These are phyloP conservation scores for Perdita meconis DNA, from an alignment of 2,888 invertebrate genomes.

Conservation along the genomic window DNA sequence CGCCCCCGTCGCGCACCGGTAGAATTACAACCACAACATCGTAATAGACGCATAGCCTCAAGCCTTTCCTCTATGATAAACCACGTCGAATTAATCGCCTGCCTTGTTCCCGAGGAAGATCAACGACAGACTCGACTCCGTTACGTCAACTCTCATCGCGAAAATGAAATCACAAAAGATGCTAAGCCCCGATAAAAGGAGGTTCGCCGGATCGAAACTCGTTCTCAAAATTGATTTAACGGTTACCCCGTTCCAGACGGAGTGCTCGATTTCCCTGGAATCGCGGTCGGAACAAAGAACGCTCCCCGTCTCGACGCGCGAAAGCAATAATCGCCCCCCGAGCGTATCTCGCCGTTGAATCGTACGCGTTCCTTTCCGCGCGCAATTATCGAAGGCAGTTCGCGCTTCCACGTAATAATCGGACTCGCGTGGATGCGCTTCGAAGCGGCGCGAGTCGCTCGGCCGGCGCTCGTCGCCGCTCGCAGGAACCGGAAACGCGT, in stretches of 20 bases:
- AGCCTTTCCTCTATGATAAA: too few species aligned
- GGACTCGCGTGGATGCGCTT: slow-evolving; percentile 51
- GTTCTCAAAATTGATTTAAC: slow-evolving; percentile 60
- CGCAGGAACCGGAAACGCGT: slow-evolving; percentile 74
- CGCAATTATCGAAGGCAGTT: slow-evolving; percentile 53
- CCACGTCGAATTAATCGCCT: too few species aligned
- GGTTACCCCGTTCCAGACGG: slow-evolving; percentile 28
- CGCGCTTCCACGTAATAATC: slow-evolving; percentile 57
- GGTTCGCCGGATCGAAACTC: slow-evolving; percentile 42
- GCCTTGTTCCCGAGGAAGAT: not conserved
- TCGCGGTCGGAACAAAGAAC: slow-evolving; percentile 28
- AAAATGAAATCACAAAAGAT: slow-evolving; percentile 43
- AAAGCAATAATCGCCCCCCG: slow-evolving; percentile 7
- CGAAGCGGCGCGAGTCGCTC: slow-evolving; percentile 43
- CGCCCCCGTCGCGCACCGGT: too few species aligned
- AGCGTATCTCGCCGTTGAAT: slow-evolving; percentile 14
- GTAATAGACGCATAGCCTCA: too few species aligned
- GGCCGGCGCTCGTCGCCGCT: slow-evolving; percentile 21
- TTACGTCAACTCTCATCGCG: slow-evolving; percentile 34
- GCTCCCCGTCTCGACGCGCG: not conserved
- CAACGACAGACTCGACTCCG: slow-evolving; percentile 25
- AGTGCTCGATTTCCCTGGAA: slow-evolving; percentile 37
- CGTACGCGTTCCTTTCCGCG: slow-evolving; percentile 33
- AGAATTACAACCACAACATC: too few species aligned
- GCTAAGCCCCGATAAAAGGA: slow-evolving; percentile 40